Base-by-base conservation (phyloP, 2,888 invertebrate genomes). In the Hirtodrosophila histrioides region DNA sequence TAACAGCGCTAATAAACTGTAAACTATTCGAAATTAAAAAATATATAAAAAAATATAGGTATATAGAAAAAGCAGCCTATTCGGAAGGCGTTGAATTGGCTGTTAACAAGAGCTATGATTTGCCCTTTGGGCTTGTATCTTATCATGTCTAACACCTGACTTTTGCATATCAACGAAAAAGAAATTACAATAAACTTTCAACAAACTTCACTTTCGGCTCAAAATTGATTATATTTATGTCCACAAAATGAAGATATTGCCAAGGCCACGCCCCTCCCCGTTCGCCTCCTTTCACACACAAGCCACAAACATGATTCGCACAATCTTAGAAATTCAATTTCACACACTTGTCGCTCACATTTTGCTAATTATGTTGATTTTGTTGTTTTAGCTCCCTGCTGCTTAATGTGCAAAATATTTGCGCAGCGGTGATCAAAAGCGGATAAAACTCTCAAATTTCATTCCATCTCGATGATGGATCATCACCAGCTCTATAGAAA, bases 311-410 rank as follows among this genome's bases (percentile, higher is more conserved):
- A 69, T 73, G 74, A 65, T 64, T 57, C 54, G 61, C 56, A 44
- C 24, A 54, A 50, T 37, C 45, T 58, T 45, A 35, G 69, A 72
- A 87, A 85, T 65, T 66, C 43, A 82, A 85, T 75, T 85, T 84
- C 70, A 77, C 83, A 84, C 88, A 84, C 83, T 82, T 84, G 88
- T 82, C 87, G 68, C 57, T 77, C 81, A 69, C 45, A 48, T 17
- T 23, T 48, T 35, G 57, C 64, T 75, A 78, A 86, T 72, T 70
- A 71, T 66, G 69, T 50, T 73, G 55, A 72, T 78, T 72, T 78
- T 69, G 70, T 69, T 79, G 73, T 75, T 27, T n/a, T 35, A 37
- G 39, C 55, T 36, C 10, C 64, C 44, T 54, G 57, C 68, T 48
- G 77, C 41, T 57, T 58, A 44, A 65, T 56, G 49, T 48, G 62